Evolutionary conservation across 2,888 invertebrate species (phyloP), one percentile per base, ranked within the genome.

Genomic region (Nomada lathburiana): DNA sequence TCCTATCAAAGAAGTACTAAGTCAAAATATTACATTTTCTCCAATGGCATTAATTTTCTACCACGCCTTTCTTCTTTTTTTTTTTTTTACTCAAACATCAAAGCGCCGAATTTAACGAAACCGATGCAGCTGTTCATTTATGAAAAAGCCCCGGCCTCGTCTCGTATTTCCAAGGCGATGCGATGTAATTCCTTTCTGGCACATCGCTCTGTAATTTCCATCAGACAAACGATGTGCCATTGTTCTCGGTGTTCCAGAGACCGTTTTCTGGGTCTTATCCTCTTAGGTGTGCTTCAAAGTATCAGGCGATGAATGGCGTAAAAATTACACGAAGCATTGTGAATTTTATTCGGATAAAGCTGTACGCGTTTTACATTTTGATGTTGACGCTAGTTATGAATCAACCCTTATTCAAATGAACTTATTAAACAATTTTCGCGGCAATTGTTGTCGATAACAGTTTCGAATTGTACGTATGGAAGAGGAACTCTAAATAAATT

Each of bases 181-280:
- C 64, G 79, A 73, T 60, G 79, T 53, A 79, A 79, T 81, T 73
- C 64, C 73, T 81, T 79, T 81, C 68, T 63, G 73, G 76, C 63
- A 16, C 70, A 47, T 79, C 78, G 68, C 80, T 69, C 79, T 81
- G 79, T 79, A 78, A 81, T 81, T 81, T 81, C 64, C 80, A 78
- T 81, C 73, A 36, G 80, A 80, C 78, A 73, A 79, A 81, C 80
- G 80, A 79, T 18, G 73, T 73, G 62, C 79, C 53, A 81, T 81
- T 81, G 68, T 79, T 64, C 59, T 57, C 62, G 57, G 23, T 26
- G 50, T 80, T 53, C 63, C 68, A 20, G 59, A 47, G 67, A 69
- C 72, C 67, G 72, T 69, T 69, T 77, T 71, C 71, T 67, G 71
- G 59, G 80, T 80, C 77, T 80, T 80, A 77, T 80, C 71, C 77